Base-by-base conservation (phyloP, 1,140 invertebrate species). In the Archegozetes longisetosus region DNA sequence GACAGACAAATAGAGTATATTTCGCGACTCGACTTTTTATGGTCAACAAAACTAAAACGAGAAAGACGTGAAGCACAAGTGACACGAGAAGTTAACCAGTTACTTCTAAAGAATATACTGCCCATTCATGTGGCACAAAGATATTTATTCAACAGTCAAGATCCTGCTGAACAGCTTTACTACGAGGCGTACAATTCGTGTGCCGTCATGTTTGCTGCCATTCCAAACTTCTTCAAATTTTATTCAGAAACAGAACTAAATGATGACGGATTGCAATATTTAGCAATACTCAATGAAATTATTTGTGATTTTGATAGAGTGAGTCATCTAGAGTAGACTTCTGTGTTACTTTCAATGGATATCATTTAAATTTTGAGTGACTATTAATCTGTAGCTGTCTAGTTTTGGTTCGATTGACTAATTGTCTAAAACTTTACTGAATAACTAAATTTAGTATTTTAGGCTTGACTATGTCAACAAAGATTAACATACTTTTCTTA, bases 131-230 rank as follows among this genome's bases (percentile, higher is more conserved):
- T 90, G 60, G 85, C 64, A 0, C 49, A 67, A 23, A 62, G 65
- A 40, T 68, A 67, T 51, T 54, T 68, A 14, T 29, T 64, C n/a
- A 40, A 40, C 17, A 28, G 22, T 13, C 20, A 22, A 4, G 58
- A 57, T 40, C 24, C 53, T 13, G 23, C 20, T n/a, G 50, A 29
- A 28, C 9, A 59, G 23, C 32, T 61, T 9, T 61, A 61, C 40
- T 55, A 61, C 48, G 60, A 61, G 29, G 14, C 60, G n/a, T 88
- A 91, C 68, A 79, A 81, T 49, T 81, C 82, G 66, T 85, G 89
- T 0, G 83, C 86, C 0, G 87, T 92, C 0, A 90, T 94, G 84
- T 93, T 92, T 74, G 88, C 88, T 0, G 88, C 87, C 0, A 79
- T 92, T 23, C 84, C 84, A 3, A 84, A 88, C 69, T 84, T 86